phyloP scores from a whole-genome alignment of 2,888 invertebrate genomes.

The Hartigia nigra region DNA sequence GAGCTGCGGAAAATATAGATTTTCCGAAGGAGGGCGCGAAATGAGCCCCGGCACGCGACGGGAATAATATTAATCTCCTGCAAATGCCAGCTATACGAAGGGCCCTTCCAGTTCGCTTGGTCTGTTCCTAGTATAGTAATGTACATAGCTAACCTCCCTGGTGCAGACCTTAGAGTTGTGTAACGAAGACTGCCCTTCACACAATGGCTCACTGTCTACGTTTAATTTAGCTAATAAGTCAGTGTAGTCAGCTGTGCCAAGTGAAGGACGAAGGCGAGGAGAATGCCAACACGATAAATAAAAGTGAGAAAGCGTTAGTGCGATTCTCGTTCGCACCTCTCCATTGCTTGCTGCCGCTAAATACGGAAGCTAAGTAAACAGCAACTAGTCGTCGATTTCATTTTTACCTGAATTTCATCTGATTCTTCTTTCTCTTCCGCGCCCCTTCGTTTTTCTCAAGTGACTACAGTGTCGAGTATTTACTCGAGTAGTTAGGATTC shows the following conservation, averaged over 20 bases:
- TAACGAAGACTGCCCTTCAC: neutral
- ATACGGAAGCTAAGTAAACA: neutral
- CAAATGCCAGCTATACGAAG: constrained; percentile 19
- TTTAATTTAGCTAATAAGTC: constrained; percentile 15
- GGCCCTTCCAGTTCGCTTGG: neutral
- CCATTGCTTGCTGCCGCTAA: neutral
- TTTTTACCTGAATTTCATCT: neutral
- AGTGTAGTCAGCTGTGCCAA: neutral
- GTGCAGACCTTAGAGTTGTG: neutral
- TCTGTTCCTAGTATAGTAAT: neutral
- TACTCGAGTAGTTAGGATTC: neutral
- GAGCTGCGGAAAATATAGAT: constrained; percentile 37
- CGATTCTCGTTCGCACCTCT: neutral
- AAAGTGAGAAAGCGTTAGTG: neutral
- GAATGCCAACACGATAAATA: neutral
- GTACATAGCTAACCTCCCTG: neutral
- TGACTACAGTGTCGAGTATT: neutral
- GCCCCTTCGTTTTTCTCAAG: neutral
- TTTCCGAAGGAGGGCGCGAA: constrained; percentile 31
- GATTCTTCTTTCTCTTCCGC: neutral
- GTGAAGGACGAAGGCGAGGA: neutral
- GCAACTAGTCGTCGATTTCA: neutral
- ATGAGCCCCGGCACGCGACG: constrained; percentile 33
- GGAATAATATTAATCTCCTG: constrained; percentile 40
- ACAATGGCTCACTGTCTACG: constrained; percentile 9